These are phyloP conservation scores for Spea bombifrons DNA, from an alignment of 2,113 vertebrate species.

Conservation along the genomic window DNA sequence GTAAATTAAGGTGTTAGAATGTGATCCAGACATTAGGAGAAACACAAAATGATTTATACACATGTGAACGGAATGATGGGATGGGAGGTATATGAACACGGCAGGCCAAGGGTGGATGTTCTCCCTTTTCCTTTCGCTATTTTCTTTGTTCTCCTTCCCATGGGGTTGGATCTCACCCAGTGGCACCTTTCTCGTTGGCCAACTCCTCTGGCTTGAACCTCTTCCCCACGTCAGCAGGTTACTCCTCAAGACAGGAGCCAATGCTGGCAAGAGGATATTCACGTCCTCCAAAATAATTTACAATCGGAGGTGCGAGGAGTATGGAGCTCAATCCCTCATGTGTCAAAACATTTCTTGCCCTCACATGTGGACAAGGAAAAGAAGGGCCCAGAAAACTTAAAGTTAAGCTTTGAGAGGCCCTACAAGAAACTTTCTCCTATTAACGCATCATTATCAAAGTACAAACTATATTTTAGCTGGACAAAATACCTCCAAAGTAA, in stretches of 20 bases:
- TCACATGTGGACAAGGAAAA: background rate
- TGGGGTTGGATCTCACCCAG: background rate
- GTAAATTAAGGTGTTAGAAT: too few species aligned
- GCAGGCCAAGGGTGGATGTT: background rate
- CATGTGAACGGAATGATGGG: too few species aligned
- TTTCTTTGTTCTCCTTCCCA: background rate
- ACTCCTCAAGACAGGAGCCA: background rate
- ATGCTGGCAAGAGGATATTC: background rate
- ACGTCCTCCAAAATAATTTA: background rate
- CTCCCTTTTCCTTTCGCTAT: background rate
- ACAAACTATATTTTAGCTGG: too few species aligned
- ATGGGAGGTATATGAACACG: background rate
- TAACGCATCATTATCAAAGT: too few species aligned
- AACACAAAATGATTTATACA: too few species aligned
- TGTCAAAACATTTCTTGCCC: background rate
- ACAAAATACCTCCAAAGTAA: too few species aligned
- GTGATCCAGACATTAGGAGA: too few species aligned
- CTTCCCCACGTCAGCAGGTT: background rate
- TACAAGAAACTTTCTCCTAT: too few species aligned
- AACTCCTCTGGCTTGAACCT: background rate
- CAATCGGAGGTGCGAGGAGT: too few species aligned
- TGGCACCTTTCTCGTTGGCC: background rate
- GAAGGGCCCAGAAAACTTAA: too few species aligned
- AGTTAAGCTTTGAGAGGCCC: too few species aligned
- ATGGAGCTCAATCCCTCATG: background rate